A percentile compares a stretch with the other conserved stretches of the same genome.
Evolutionary conservation across 2,113 vertebrate species (phyloP).

Genomic region (Lontra canadensis): DNA sequence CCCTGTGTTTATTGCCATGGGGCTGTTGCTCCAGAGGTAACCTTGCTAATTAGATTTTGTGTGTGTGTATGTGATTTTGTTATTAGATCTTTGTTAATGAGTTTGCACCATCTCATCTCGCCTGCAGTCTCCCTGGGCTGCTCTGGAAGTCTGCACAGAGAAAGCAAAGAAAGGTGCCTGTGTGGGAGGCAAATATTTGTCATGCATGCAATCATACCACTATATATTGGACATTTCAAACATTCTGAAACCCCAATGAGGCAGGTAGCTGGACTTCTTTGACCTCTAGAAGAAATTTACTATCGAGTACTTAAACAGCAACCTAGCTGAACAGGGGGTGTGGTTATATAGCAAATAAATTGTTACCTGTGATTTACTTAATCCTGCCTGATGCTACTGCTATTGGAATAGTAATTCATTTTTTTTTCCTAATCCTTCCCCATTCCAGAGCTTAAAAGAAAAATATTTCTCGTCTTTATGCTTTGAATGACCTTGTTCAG

Average conservation of each 20-base stretch:
- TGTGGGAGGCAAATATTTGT: background rate
- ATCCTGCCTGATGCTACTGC: background rate
- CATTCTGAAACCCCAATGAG: background rate
- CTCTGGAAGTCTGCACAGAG: background rate
- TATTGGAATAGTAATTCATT: background rate
- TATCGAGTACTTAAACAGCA: background rate
- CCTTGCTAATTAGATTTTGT: slow-evolving; percentile 23
- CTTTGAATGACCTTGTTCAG: background rate
- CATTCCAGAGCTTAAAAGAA: background rate
- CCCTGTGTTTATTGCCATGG: slow-evolving; percentile 19
- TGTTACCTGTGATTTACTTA: no score
- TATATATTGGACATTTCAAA: background rate
- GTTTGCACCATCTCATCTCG: background rate
- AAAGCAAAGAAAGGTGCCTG: background rate
- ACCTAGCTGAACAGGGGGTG: background rate
- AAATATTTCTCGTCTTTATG: background rate
- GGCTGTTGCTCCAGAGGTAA: slow-evolving; percentile 14
- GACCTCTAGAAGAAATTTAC: background rate
- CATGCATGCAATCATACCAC: background rate
- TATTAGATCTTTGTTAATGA: slow-evolving; percentile 52
- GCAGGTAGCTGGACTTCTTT: background rate
- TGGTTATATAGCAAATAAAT: background rate
- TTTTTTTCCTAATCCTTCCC: background rate
- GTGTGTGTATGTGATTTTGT: background rate
- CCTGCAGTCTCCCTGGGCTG: background rate